These are phyloP conservation scores for Chloroceryle inda DNA, from an alignment of 2,797 vertebrate genomes.

Conservation along the genomic window DNA sequence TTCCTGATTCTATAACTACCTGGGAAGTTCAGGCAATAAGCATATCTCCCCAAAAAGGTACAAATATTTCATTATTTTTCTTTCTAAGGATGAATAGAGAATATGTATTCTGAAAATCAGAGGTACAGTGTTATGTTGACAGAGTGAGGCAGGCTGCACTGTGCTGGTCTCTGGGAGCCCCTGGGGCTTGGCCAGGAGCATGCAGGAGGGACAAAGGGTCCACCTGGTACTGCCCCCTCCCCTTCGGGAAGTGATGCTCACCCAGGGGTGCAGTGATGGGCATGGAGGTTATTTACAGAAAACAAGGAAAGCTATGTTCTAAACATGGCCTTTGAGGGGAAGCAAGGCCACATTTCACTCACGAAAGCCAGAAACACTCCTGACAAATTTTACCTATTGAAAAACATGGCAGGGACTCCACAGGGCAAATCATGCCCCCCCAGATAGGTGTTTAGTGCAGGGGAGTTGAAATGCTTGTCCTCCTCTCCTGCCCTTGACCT, in stretches of 20 bases:
- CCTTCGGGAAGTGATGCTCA: background rate
- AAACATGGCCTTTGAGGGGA: background rate
- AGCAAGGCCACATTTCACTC: background rate
- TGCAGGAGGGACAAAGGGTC: background rate
- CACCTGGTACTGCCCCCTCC: background rate
- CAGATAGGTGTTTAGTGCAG: background rate
- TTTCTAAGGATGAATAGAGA: background rate
- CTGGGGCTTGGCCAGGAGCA: background rate
- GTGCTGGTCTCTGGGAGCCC: background rate
- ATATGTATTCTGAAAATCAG: background rate
- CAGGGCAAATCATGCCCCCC: background rate
- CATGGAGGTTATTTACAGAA: background rate
- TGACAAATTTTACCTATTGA: background rate
- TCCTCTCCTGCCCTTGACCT: background rate
- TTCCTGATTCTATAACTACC: conserved; percentile 81
- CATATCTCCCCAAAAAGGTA: conserved; percentile 77
- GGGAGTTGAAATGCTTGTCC: background rate
- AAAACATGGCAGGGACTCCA: background rate
- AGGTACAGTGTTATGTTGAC: background rate
- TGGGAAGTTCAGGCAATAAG: conserved; percentile 82
- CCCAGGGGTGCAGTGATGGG: background rate
- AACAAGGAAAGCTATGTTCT: background rate
- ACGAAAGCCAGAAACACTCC: background rate
- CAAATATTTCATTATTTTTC: background rate
- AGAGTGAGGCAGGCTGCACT: background rate